These are phyloP conservation scores for Denticeps clupeoides DNA, from an alignment of 2,797 vertebrate species.

Conservation along the genomic window DNA sequence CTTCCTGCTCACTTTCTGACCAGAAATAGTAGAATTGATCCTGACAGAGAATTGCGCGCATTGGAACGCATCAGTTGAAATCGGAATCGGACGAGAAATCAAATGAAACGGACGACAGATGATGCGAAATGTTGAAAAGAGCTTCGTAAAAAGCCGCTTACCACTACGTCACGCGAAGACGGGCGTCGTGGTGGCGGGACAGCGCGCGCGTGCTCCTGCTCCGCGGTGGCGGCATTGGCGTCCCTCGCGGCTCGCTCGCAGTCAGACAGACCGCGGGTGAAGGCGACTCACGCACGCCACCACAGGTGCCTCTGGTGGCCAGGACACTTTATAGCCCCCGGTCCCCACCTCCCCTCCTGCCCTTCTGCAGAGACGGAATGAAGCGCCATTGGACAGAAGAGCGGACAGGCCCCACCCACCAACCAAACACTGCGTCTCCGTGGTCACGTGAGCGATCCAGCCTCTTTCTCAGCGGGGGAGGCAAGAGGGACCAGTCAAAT, in stretches of 20 bases:
- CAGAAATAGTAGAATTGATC: too few relatives aligned
- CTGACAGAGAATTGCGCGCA: too few relatives aligned
- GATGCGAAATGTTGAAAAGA: too few relatives aligned
- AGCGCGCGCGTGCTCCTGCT: constrained; percentile 33
- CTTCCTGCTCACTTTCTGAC: too few relatives aligned
- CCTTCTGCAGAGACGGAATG: constrained; percentile 38
- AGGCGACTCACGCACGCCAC: constrained; percentile 13
- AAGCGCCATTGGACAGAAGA: constrained; percentile 51
- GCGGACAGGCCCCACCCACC: constrained; percentile 12
- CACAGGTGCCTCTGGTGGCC: constrained; percentile 4
- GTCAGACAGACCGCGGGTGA: constrained; percentile 3
- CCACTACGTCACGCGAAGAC: constrained; percentile 41
- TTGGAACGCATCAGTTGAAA: too few relatives aligned
- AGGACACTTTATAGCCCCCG: too few relatives aligned
- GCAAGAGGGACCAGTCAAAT: too few relatives aligned
- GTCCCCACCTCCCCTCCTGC: constrained; percentile 34
- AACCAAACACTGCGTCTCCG: not conserved
- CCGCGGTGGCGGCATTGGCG: constrained; percentile 22
- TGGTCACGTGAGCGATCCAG: too few relatives aligned
- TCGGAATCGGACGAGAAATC: too few relatives aligned
- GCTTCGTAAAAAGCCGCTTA: too few relatives aligned
- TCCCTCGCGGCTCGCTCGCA: constrained; percentile 10
- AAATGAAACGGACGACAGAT: too few relatives aligned
- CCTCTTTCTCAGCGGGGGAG: too few relatives aligned
- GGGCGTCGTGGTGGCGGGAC: constrained; percentile 45